phyloP scores from a whole-genome alignment of 1,140 invertebrate genomes.

The Nymphalis io region DNA sequence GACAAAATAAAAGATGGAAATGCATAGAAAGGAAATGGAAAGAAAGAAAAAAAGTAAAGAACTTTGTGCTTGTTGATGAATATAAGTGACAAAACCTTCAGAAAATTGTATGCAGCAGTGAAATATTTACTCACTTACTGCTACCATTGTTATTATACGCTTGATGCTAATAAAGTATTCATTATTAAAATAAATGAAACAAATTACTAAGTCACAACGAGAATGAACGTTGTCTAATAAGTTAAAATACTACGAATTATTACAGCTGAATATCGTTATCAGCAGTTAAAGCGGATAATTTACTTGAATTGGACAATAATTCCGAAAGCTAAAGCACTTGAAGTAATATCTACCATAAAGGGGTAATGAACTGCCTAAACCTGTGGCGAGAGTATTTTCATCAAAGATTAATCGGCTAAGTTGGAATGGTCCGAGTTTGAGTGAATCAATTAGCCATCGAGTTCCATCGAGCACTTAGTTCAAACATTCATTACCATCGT shows the following conservation, averaged over 20 bases:
- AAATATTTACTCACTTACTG: too few relatives aligned
- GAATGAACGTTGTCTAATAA: too few relatives aligned
- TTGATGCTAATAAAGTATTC: too few relatives aligned
- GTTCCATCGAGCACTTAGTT: constrained; percentile 12
- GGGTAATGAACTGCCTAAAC: constrained; percentile 14
- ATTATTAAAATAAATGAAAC: too few relatives aligned
- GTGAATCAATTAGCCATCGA: constrained; percentile 19
- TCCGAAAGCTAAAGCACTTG: constrained; percentile 5
- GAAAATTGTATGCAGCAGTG: too few relatives aligned
- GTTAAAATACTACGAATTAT: neutral
- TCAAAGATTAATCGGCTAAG: constrained; percentile 29
- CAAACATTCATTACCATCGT: constrained; percentile 15
- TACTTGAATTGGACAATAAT: neutral
- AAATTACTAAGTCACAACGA: too few relatives aligned
- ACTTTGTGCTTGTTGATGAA: too few relatives aligned
- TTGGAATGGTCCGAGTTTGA: constrained; percentile 17
- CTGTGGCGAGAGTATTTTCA: constrained; percentile 11
- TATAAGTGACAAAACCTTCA: too few relatives aligned
- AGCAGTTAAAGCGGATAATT: neutral
- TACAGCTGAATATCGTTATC: neutral
- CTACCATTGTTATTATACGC: too few relatives aligned
- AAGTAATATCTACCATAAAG: constrained; percentile 12
- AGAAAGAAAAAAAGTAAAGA: too few relatives aligned
- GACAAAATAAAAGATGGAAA: too few relatives aligned
- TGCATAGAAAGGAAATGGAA: too few relatives aligned